A percentile compares a stretch with the other conserved stretches of the same genome.
Evolutionary conservation across 2,888 invertebrate species (phyloP).

Genomic region (Leucophenga montana): DNA sequence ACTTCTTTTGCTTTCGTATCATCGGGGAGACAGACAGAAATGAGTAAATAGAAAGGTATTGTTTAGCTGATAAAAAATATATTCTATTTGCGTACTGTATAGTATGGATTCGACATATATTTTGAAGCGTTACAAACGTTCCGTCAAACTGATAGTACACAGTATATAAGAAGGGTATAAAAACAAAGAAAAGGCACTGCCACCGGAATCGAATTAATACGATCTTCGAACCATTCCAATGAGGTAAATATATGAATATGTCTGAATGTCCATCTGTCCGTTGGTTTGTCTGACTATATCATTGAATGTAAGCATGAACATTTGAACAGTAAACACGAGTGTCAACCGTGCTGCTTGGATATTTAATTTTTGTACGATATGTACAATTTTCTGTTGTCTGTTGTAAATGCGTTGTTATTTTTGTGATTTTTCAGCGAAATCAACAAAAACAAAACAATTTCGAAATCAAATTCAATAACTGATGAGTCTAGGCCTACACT

Average conservation of each 20-base stretch:
- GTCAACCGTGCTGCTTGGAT: slow-evolving; percentile 3
- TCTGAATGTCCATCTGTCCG: neutral
- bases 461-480: slow-evolving; percentile 27
- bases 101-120: too few species aligned
- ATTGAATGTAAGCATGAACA: slow-evolving; percentile 3
- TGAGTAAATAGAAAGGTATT: too few species aligned
- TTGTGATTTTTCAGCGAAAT: slow-evolving; percentile 18
- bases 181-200: neutral
- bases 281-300: neutral
- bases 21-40: too few species aligned
- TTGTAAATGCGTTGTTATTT: neutral
- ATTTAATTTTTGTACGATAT: too few species aligned
- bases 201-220: slow-evolving; percentile 18
- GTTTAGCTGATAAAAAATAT: too few species aligned
- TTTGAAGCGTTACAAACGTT: too few species aligned
- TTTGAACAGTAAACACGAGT: slow-evolving; percentile 16
- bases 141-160: too few species aligned
- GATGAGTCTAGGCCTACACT: slow-evolving; percentile 25
- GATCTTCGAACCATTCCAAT: slow-evolving; percentile 13
- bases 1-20: too few species aligned
- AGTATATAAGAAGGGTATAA: too few species aligned
- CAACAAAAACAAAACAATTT: slow-evolving; percentile 22
- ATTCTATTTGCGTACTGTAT: too few species aligned
- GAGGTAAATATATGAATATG: slow-evolving; percentile 9
- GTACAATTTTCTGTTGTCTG: neutral